Conservation (phyloP, 2,888 invertebrate species). For the Drosophila recens region DNA sequence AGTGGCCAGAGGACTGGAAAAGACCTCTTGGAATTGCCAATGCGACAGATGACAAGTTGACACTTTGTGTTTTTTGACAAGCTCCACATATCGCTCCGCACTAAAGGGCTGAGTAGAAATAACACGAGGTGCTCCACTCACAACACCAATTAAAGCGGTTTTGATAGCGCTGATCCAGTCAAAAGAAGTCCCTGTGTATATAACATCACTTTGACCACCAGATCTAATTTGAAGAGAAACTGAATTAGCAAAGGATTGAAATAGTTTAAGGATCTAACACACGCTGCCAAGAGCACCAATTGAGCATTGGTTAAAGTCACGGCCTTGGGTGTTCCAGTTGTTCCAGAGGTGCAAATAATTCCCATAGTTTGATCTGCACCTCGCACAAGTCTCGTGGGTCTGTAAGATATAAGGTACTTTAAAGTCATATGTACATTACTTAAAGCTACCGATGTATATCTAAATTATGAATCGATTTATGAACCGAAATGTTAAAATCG, state of each 20-base stretch:
- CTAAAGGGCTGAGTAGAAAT: conserved; percentile 53
- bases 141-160: conserved; percentile 19
- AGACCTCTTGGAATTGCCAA: conserved; percentile 54
- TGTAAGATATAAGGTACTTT: conserved; percentile 1
- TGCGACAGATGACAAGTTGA: conserved; percentile 47
- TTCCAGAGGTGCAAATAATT: conserved; percentile 72
- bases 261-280: neutral
- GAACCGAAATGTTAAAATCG: too few relatives aligned
- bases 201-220: conserved; percentile 28
- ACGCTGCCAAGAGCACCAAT: conserved; percentile 26
- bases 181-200: conserved; percentile 45
- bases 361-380: conserved; percentile 55
- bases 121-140: conserved; percentile 55
- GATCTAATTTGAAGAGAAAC: conserved; percentile 4
- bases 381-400: conserved; percentile 29
- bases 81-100: conserved; percentile 47
- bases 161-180: conserved; percentile 65
- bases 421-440: too few relatives aligned
- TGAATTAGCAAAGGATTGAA: neutral
- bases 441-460: too few relatives aligned
- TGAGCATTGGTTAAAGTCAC: conserved; percentile 56
- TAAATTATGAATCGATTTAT: too few relatives aligned
- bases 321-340: conserved; percentile 70
- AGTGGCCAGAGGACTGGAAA: conserved; percentile 45
- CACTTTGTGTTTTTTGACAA: conserved; percentile 59